Conservation (phyloP, 2,888 invertebrate species). For the Julus scandinavius region DNA sequence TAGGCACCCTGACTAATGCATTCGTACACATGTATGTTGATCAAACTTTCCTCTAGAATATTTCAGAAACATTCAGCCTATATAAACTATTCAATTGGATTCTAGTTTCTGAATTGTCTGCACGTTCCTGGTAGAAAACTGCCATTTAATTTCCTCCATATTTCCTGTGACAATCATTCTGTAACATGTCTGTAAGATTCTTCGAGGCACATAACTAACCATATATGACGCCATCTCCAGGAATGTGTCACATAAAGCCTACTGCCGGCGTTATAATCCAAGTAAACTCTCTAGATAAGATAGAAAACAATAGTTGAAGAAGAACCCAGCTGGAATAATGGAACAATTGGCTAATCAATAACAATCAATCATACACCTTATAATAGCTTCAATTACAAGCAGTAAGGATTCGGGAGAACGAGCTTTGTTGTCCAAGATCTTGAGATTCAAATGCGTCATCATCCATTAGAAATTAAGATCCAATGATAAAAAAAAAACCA, state of each 20-base stretch:
- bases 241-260: not conserved
- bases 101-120: no score
- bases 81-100: no score
- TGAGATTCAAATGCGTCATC: not conserved
- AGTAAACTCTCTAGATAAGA: not conserved
- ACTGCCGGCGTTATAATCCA: not conserved
- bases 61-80: no score
- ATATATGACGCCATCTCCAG: not conserved
- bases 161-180: no score
- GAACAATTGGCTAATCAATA: not conserved
- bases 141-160: no score
- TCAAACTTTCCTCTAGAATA: no score
- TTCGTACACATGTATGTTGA: no score
- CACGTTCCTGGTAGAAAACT: no score
- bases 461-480: not conserved
- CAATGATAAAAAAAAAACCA: not conserved
- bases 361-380: conserved; percentile 17
- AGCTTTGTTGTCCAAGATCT: not conserved
- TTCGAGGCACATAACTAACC: no score
- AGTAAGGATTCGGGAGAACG: not conserved
- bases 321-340: not conserved
- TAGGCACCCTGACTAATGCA: no score
- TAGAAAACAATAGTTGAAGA: not conserved
- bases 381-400: not conserved
- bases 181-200: no score